Base-by-base conservation (phyloP, 2,888 invertebrate genomes). In the Microdon myrmicae region DNA sequence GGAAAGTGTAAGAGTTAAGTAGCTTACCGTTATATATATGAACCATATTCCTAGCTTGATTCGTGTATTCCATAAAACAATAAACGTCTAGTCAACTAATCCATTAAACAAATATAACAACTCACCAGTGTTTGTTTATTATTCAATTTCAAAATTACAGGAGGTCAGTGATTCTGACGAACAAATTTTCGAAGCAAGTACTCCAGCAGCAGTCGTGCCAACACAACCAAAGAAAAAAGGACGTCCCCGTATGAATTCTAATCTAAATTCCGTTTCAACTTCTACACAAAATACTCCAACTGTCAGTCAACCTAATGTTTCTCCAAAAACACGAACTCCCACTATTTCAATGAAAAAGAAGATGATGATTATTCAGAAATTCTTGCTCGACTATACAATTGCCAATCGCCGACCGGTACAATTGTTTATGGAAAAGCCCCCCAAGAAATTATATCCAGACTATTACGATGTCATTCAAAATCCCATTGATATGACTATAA, bases 361-460 rank as follows among this genome's bases (percentile, higher is more conserved):
- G 72, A 84, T 96, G 8, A 88, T 91, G 74, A 83, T 85, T 45
- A 83, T 98, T 43, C 93, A 93, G 69, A 93, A 87, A 74, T 86
- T 85, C 71, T 81, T 90, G 19, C 82, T 87, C 66, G 89, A 90
- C 75, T 88, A 84, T 74, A 82, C 85, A 45, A 84, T 87, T 12
- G 90, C 89, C 70, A 93, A 92, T 0, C 84, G 97, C 8, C 88
- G 91, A 70, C 91, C 95, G 0, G 92, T 96, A 83, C 82, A 93
- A 49, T 86, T 94, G 71, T 99, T 99, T 76, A 92, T 97, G 92
- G 94, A 95, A 77, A 93, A 96, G 73, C 98, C 99, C 0, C 94
- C 94, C 17, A 91, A 92, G 77, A 94, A 96, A 75, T 82, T 94
- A 20, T 97, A 97, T 75, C 94, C 96, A 0, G 95, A 95, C 76